Evolutionary conservation across 2,797 vertebrate species (phyloP), one percentile per base, ranked within the genome.

Genomic region (Falco biarmicus): DNA sequence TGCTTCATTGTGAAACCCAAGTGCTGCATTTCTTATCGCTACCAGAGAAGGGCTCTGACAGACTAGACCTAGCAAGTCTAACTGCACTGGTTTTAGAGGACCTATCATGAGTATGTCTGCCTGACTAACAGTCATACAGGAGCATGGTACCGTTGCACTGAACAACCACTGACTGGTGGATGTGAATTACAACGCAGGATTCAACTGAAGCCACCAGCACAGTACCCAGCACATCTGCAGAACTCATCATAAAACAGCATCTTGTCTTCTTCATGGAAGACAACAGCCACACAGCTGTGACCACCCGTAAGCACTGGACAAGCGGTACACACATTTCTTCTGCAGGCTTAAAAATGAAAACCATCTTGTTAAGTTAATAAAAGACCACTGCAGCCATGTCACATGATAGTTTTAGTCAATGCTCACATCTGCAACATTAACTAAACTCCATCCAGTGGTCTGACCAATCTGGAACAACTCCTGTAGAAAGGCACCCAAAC

Each of bases 81-180:
- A 78, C 57, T 59, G 29, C 15, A 47, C 3, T 19, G 32, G 26
- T 57, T 88, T 88, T 24, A 80, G 47, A 56, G 21, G 34, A 65
- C 18, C 0, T 5, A 6, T 16, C 45, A 28, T 0, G 9, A 66
- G 34, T 24, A 60, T 4, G 41, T 2, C 28, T 75, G 22, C 41
- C 16, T 59, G 71, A 14, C 13, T 10, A 71, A 43, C 26, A 71
- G 47, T 32, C 54, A 34, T 3, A 65, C 22, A 47, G 18, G 29
- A 18, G 13, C 0, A 6, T 3, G 21, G 37, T 29, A 78, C 9
- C 13, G 43, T 0, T 21, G 11, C 21, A 41, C 9, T 6, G n/a
- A 85, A 47, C n/a, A 73, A 43, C n/a, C 7, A 2, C 29, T 54
- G 34, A 22, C n/a, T n/a, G 16, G 3, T 17, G 10, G 50, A n/a